Percentiles rank a stretch among this genome's conserved stretches.
Conservation (phyloP, 2,888 invertebrate species). For the Callinectes sapidus region DNA sequence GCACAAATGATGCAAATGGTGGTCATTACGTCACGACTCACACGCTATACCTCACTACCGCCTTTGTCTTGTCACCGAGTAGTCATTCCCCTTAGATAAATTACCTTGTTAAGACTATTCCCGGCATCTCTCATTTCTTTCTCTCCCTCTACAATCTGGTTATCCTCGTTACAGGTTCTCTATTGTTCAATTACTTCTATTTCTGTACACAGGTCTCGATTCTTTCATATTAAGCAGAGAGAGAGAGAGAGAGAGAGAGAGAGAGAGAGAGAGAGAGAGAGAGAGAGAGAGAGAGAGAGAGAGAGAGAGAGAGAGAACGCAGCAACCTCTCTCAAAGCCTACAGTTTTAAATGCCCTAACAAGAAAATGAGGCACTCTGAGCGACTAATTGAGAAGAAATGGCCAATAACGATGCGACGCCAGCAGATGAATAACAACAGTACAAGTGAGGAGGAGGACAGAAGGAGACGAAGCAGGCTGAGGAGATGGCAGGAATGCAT, state of each 20-base stretch:
- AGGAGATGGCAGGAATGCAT: too few relatives aligned
- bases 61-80: not conserved
- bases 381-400: too few relatives aligned
- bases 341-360: too few relatives aligned
- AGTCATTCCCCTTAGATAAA: not conserved
- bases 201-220: not conserved
- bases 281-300: slow-evolving; percentile 5
- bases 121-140: not conserved
- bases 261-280: not conserved
- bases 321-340: too few relatives aligned
- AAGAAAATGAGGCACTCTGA: too few relatives aligned
- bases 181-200: not conserved
- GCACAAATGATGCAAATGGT: not conserved
- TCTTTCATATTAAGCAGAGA: not conserved
- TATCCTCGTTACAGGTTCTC: not conserved
- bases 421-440: too few relatives aligned
- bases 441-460: too few relatives aligned
- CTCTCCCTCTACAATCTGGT: not conserved
- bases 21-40: not conserved
- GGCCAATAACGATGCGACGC: too few relatives aligned
- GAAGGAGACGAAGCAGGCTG: too few relatives aligned
- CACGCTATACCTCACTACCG: not conserved
- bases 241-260: not conserved
- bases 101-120: not conserved
- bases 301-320: not conserved